These are phyloP conservation scores for Hassar affinis DNA, from an alignment of 2,113 vertebrate genomes.

Conservation along the genomic window DNA sequence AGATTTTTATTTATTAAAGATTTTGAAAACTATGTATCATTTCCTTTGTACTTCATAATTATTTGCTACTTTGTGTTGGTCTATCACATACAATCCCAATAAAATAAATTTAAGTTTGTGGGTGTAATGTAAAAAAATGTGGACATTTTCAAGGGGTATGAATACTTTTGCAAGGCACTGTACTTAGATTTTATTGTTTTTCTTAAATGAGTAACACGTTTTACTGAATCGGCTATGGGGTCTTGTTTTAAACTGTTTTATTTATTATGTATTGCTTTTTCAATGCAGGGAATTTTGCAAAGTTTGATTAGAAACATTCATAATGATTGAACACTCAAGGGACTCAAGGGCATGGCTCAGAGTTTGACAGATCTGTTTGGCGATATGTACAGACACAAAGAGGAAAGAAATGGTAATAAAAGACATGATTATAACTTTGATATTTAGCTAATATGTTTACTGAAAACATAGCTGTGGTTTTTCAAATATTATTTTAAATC, in stretches of 20 bases:
- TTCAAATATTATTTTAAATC: conserved; percentile 30
- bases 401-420: background rate
- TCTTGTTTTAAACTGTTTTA: background rate
- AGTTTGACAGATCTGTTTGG: background rate
- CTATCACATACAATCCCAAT: too few relatives aligned
- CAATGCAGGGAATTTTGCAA: background rate
- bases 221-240: background rate
- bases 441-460: conserved; percentile 4
- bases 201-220: background rate
- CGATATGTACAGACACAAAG: background rate
- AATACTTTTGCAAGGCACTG: too few relatives aligned
- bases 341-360: background rate
- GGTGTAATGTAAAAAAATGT: too few relatives aligned
- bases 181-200: too few relatives aligned
- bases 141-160: too few relatives aligned
- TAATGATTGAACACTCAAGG: background rate
- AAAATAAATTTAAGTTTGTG: too few relatives aligned
- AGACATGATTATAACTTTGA: background rate
- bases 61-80: too few relatives aligned
- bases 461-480: conserved; percentile 11
- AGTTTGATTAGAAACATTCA: conserved; percentile 4
- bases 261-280: background rate
- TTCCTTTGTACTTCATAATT: too few relatives aligned
- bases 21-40: too few relatives aligned
- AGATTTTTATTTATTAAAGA: too few relatives aligned